Evolutionary conservation across 1,140 invertebrate genomes (phyloP).

Genomic region (Leptopilina boulardi): DNA sequence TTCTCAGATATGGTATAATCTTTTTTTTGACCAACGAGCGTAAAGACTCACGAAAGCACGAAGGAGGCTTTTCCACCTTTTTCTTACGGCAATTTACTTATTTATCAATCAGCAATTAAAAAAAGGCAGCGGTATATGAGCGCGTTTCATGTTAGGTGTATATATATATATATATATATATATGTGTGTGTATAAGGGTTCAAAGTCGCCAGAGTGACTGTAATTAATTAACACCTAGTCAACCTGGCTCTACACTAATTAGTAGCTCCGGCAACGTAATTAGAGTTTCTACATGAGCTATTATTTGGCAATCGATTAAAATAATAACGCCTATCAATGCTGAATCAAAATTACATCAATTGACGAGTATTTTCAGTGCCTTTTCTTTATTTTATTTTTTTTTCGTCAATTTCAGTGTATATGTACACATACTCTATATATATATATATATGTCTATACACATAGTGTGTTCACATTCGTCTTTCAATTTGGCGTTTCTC

Average conservation of each 20-base stretch:
- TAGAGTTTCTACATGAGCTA: constrained; percentile 70
- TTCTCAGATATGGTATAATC: constrained; percentile 5
- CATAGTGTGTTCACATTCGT: neutral
- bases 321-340: constrained; percentile 55
- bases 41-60: constrained; percentile 50
- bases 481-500: constrained; percentile 34
- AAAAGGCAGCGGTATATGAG: constrained; percentile 48
- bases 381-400: neutral
- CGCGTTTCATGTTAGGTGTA: constrained; percentile 25
- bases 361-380: neutral
- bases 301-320: constrained; percentile 68
- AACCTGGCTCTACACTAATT: constrained; percentile 69
- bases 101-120: constrained; percentile 73
- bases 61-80: constrained; percentile 48
- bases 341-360: constrained; percentile 37
- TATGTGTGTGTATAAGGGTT: neutral
- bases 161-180: constrained; percentile 40
- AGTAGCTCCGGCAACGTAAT: constrained; percentile 73
- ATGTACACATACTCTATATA: neutral
- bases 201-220: constrained; percentile 61
- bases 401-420: neutral
- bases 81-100: constrained; percentile 71
- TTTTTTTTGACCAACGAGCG: constrained; percentile 56
- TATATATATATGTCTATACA: too few species aligned
- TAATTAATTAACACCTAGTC: constrained; percentile 76